Evolutionary conservation across 2,888 invertebrate genomes (phyloP).

Genomic region (Coecobrya sp.): DNA sequence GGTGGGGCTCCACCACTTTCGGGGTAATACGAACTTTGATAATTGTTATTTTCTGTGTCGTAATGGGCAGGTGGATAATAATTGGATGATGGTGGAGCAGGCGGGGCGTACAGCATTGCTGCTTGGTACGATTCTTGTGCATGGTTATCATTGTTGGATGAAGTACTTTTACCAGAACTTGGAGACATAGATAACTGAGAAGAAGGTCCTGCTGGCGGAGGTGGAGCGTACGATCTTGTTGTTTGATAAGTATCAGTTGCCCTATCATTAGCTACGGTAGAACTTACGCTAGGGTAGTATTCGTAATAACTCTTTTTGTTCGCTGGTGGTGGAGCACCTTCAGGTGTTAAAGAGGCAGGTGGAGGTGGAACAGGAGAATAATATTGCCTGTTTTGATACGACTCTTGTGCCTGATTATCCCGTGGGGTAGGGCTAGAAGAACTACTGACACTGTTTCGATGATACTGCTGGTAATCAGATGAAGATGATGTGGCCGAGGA

Average conservation of each 20-base stretch:
- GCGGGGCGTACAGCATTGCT: background rate
- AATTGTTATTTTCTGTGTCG: background rate
- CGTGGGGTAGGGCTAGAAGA: background rate
- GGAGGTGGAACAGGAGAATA: background rate
- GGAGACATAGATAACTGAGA: background rate
- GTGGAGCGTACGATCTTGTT: background rate
- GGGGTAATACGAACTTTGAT: constrained; percentile 4
- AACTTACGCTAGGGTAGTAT: background rate
- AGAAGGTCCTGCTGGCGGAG: constrained; percentile 1
- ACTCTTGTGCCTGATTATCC: constrained; percentile 32
- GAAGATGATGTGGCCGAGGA: background rate
- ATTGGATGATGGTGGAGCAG: background rate
- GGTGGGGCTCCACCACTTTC: background rate
- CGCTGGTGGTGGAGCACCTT: background rate
- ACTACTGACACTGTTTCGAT: background rate
- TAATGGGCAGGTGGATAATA: background rate
- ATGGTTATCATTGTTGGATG: background rate
- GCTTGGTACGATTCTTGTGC: background rate
- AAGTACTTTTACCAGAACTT: background rate
- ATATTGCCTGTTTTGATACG: background rate
- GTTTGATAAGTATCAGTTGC: constrained; percentile 33
- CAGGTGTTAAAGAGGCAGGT: background rate
- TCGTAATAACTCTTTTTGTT: background rate
- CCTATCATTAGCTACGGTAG: background rate
- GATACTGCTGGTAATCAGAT: background rate